Evolutionary conservation across 2,113 vertebrate species (phyloP).

Genomic region (Ammospiza caudacuta): DNA sequence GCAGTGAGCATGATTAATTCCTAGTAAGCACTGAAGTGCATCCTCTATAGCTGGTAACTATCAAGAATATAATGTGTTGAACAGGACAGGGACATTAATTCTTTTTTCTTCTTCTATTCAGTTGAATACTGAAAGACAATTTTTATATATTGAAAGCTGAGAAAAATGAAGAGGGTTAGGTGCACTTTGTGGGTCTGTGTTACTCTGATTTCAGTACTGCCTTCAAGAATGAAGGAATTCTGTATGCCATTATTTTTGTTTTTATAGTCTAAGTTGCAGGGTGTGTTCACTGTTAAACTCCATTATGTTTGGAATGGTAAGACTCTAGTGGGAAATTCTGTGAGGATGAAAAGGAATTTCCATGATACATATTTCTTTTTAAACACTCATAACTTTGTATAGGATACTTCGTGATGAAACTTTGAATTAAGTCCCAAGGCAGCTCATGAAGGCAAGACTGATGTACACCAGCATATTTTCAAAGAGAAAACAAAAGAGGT

Average conservation of each 20-base stretch:
- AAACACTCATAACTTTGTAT: background rate
- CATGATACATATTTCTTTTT: background rate
- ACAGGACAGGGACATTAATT: background rate
- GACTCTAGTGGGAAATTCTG: background rate
- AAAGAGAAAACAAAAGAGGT: background rate
- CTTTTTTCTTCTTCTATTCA: background rate
- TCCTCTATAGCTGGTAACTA: background rate
- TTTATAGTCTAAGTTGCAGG: background rate
- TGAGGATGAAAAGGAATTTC: background rate
- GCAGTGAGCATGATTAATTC: background rate
- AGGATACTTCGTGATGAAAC: background rate
- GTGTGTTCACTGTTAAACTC: background rate
- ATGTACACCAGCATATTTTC: background rate
- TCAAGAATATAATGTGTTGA: background rate
- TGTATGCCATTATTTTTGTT: background rate
- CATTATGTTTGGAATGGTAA: background rate
- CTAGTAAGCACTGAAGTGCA: background rate
- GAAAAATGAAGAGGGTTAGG: background rate
- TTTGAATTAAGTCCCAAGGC: background rate
- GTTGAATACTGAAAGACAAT: background rate
- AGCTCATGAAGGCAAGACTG: background rate
- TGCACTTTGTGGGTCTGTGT: background rate
- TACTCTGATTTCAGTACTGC: background rate
- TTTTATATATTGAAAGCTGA: background rate
- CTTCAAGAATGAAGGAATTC: background rate